phyloP scores from a whole-genome alignment of 2,113 vertebrate species.

The Thalassarche chlororhynchos region DNA sequence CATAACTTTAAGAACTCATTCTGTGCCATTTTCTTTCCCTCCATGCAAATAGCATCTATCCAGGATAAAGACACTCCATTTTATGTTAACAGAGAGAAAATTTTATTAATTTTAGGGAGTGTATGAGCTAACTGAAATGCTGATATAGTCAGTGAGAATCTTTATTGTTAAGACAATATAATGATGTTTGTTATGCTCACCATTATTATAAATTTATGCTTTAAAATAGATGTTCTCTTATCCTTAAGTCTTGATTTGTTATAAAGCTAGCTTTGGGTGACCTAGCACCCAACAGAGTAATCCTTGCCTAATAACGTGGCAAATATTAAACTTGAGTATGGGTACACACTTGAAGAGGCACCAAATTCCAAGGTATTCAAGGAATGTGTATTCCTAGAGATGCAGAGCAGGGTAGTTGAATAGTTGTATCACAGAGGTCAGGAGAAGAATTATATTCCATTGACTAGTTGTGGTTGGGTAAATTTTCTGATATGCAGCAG shows the following conservation, averaged over 20 bases:
- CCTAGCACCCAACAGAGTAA: background rate
- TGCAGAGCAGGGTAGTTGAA: background rate
- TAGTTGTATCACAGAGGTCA: background rate
- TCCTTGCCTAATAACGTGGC: background rate
- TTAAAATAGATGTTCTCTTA: background rate
- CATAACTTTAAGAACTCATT: background rate
- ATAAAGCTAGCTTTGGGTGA: background rate
- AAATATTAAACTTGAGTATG: background rate
- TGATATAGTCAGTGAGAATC: background rate
- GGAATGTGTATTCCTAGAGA: background rate
- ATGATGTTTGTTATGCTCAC: background rate
- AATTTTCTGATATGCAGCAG: background rate
- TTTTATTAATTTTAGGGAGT: background rate
- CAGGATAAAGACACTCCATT: background rate
- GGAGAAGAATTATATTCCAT: background rate
- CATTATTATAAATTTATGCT: background rate
- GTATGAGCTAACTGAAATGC: background rate
- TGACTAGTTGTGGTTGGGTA: background rate
- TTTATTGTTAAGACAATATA: background rate
- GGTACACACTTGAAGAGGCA: background rate
- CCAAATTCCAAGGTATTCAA: background rate
- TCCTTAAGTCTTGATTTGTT: background rate
- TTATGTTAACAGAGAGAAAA: background rate
- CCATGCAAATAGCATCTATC: background rate
- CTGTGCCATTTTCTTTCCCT: background rate